Evolutionary conservation across 2,113 vertebrate species (phyloP).

Genomic region (Podilymbus podiceps): DNA sequence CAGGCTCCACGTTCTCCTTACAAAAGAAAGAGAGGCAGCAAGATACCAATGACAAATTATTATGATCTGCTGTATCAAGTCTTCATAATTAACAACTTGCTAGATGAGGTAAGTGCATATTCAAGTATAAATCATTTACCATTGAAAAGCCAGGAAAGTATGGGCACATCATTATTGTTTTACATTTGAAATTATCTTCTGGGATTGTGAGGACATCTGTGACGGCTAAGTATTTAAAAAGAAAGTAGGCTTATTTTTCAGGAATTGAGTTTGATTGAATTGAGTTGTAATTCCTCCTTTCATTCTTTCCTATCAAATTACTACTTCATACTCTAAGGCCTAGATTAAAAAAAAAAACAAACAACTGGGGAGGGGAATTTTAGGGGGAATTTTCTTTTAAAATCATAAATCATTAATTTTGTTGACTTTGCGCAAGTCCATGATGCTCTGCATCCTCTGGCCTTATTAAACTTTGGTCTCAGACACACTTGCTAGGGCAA

Average conservation of each 20-base stretch:
- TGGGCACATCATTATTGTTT: background rate
- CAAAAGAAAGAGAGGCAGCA: constrained; percentile 54
- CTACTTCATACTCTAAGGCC: background rate
- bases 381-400: background rate
- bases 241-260: background rate
- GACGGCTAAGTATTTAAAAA: background rate
- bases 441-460: background rate
- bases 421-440: background rate
- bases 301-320: background rate
- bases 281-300: background rate
- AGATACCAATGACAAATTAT: constrained; percentile 61
- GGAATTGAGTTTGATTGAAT: background rate
- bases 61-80: constrained; percentile 69
- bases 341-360: background rate
- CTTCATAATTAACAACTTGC: constrained; percentile 65
- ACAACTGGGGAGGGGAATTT: background rate
- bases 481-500: background rate
- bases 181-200: background rate
- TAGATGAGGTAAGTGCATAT: constrained; percentile 56
- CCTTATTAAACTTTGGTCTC: background rate
- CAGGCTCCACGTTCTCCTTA: constrained; percentile 59
- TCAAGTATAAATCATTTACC: background rate
- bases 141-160: background rate
- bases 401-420: background rate
- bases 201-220: background rate